These are phyloP conservation scores for Decapterus maruadsi DNA, from an alignment of 2,797 vertebrate species.

Conservation along the genomic window DNA sequence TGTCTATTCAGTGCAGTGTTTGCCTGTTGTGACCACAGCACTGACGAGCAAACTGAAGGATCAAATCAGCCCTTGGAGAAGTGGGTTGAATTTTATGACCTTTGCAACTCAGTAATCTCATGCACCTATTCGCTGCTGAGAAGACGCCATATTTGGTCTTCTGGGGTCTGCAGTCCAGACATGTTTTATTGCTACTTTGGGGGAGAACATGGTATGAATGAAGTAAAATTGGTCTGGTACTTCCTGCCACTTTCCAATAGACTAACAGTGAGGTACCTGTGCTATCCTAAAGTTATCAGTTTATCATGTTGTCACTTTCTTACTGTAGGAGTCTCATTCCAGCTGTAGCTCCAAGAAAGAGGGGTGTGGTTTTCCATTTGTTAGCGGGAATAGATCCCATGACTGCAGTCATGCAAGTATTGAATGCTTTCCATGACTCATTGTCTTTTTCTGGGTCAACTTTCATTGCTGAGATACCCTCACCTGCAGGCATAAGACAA, in stretches of 20 bases:
- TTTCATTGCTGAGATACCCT: slow-evolving; percentile 91
- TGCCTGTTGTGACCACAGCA: background rate
- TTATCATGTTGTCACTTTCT: slow-evolving; percentile 25
- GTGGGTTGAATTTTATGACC: background rate
- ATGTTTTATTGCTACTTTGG: slow-evolving; percentile 12
- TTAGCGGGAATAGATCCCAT: slow-evolving; percentile 81
- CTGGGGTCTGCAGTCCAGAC: background rate
- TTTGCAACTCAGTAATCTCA: background rate
- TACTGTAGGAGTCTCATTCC: slow-evolving; percentile 97
- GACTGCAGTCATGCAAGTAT: slow-evolving; percentile 85
- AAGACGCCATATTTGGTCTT: background rate
- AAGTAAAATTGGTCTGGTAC: background rate
- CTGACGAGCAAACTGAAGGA: background rate
- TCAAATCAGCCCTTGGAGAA: background rate
- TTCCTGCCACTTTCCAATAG: background rate
- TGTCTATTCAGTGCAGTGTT: background rate
- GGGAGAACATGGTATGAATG: background rate
- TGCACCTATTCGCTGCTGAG: background rate
- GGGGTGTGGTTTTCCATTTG: slow-evolving; percentile 85
- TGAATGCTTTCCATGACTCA: slow-evolving; percentile 78
- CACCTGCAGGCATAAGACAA: slow-evolving; percentile 79
- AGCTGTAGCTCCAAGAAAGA: slow-evolving; percentile 95
- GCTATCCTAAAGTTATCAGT: background rate
- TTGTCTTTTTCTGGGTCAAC: slow-evolving; percentile 77
- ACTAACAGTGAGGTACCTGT: background rate